Evolutionary conservation across 1,140 invertebrate genomes (phyloP).

Genomic region (Drosophila rufa): DNA sequence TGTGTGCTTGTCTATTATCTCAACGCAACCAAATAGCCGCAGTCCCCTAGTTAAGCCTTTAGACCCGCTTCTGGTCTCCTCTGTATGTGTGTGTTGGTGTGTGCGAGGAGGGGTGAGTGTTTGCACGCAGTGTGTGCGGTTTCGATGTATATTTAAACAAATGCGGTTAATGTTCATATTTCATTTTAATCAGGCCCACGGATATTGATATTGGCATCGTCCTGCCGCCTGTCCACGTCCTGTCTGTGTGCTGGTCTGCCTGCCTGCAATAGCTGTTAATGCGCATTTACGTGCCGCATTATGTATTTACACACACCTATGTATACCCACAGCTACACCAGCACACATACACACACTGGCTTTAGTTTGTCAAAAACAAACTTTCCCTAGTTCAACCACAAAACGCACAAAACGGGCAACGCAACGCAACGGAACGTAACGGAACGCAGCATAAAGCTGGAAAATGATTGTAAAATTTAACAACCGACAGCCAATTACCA

Average conservation of each 20-base stretch:
- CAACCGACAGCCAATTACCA: slow-evolving; percentile 67
- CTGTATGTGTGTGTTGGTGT: not conserved
- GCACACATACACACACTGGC: slow-evolving; percentile 22
- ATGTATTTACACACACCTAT: slow-evolving; percentile 41
- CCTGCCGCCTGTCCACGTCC: slow-evolving; percentile 2
- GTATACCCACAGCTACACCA: slow-evolving; percentile 1
- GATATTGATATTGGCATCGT: slow-evolving; percentile 56
- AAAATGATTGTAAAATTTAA: slow-evolving; percentile 72
- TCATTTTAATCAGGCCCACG: slow-evolving; percentile 75
- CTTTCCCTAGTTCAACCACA: slow-evolving; percentile 54
- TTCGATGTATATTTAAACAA: slow-evolving; percentile 78
- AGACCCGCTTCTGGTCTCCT: slow-evolving; percentile 12
- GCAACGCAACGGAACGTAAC: slow-evolving; percentile 6
- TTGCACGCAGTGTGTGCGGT: slow-evolving; percentile 68
- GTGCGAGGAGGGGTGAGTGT: slow-evolving; percentile 25
- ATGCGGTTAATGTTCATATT: slow-evolving; percentile 83
- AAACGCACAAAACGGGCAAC: slow-evolving; percentile 50
- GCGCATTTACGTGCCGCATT: slow-evolving; percentile 69
- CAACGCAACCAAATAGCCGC: slow-evolving; percentile 26
- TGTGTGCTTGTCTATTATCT: slow-evolving; percentile 73
- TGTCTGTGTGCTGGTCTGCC: not conserved
- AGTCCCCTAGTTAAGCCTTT: slow-evolving; percentile 24
- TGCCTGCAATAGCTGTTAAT: slow-evolving; percentile 54
- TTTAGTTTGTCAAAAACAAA: slow-evolving; percentile 80
- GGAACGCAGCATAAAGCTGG: slow-evolving; percentile 28